Base-by-base conservation (phyloP, 2,113 vertebrate species). In the Hippolais icterina region DNA sequence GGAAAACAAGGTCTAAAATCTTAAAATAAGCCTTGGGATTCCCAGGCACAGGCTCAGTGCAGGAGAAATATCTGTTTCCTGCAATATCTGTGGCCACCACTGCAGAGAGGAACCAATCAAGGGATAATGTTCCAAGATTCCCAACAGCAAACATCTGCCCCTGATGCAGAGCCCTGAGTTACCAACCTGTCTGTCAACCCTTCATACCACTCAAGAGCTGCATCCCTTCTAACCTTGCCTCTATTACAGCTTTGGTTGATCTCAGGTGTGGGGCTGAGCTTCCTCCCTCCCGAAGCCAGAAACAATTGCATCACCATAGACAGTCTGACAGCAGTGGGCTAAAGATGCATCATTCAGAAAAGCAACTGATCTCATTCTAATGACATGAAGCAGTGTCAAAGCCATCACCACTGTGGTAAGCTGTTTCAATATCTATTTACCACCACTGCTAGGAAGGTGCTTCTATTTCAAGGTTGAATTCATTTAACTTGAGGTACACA, bases 381-480 rank as follows among this genome's bases (percentile, higher is more conserved):
- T 83, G 65, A 72, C 11, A 57, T 8, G 31, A 91, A 90, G 57
- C 42, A 65, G 64, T 39, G n/a, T 72, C 41, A 90, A 90, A 61
- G 37, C 37, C 50, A 61, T 82, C 54, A 59, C 25, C 71, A 57
- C 2, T 64, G n/a, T 12, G 41, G 61, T 57, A 82, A 90, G 22
- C 35, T 94, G 27, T 84, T 93, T 89, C 84, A 82, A 39, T 54
- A 88, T 37, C 87, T 87, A 61, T 93, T 90, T 92, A 92, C 68
- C 35, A 86, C 15, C 33, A 31, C 39, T 56, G 42, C 39, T 44
- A 66, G 70, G 56, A 90, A 90, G 14, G 19, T 59, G 33, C 44
- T 70, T 94, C 68, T 83, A 77, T 89, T 93, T 83, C 91, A 87
- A 89, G 76, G 54, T 59, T 92, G 59, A 92, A 94, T 77, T 87